Evolutionary conservation across 2,797 vertebrate genomes (phyloP).

Genomic region (Anas bernieri): DNA sequence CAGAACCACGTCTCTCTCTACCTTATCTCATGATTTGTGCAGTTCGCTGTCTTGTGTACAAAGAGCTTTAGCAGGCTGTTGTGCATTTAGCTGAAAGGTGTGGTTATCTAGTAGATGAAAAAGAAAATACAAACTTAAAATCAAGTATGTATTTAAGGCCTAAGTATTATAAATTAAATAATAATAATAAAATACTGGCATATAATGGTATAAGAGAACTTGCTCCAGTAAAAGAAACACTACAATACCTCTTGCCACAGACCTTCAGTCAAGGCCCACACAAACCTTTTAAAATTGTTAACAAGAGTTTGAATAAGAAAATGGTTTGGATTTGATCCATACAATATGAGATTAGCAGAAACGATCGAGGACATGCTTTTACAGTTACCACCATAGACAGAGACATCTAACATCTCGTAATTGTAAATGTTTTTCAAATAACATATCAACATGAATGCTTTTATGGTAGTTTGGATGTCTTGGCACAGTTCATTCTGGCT

Average conservation of each 20-base stretch:
- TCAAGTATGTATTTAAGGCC: background rate
- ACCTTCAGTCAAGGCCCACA: background rate
- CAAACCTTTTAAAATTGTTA: background rate
- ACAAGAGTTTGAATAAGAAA: background rate
- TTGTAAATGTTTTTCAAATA: background rate
- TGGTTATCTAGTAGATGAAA: constrained; percentile 56
- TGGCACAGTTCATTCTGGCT: background rate
- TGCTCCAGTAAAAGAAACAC: background rate
- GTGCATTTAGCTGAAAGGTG: constrained; percentile 43
- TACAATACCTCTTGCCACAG: background rate
- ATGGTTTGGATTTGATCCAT: background rate
- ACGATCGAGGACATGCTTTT: background rate
- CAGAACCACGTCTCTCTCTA: constrained; percentile 40
- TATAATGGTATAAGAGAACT: background rate
- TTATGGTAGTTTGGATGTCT: background rate
- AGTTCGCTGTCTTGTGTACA: background rate
- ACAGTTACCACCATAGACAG: background rate
- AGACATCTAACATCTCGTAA: background rate
- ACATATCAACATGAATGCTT: background rate
- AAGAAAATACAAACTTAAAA: background rate
- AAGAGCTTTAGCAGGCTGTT: constrained; percentile 19
- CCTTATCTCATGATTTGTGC: constrained; percentile 31
- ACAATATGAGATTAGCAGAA: background rate
- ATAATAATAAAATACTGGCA: background rate
- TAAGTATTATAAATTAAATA: background rate